A percentile compares a stretch with the other conserved stretches of the same genome.
These are phyloP conservation scores for Balaenoptera acutorostrata DNA, from an alignment of 2,113 vertebrate genomes.

Conservation along the genomic window DNA sequence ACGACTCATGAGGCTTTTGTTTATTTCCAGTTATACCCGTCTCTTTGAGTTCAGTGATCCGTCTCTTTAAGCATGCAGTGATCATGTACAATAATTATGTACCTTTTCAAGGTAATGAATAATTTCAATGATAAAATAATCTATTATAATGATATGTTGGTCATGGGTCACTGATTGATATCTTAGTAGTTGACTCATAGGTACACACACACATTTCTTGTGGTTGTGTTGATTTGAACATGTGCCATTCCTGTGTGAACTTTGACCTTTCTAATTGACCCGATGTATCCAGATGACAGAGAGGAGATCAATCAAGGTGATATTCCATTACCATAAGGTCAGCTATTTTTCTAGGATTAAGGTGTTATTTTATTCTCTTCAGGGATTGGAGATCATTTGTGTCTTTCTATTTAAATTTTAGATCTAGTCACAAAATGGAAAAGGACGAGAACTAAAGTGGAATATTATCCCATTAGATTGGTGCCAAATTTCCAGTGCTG, in stretches of 20 bases:
- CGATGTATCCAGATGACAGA: background rate
- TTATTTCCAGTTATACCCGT: background rate
- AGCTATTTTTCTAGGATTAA: background rate
- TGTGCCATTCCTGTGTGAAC: background rate
- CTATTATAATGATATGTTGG: background rate
- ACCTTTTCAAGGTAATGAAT: background rate
- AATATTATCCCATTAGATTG: background rate
- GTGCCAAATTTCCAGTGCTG: background rate
- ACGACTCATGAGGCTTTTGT: background rate
- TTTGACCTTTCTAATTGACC: background rate
- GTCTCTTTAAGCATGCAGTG: background rate
- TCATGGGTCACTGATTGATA: background rate
- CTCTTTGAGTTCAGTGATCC: background rate
- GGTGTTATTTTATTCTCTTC: background rate
- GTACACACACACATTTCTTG: background rate
- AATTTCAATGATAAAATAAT: background rate
- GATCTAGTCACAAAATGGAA: background rate
- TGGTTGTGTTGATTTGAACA: background rate
- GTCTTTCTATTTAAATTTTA: background rate
- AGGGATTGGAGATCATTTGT: background rate
- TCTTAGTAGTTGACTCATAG: background rate
- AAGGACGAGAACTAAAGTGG: background rate
- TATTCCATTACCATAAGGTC: background rate
- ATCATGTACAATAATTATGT: background rate
- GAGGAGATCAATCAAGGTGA: background rate